These are phyloP conservation scores for Machimus atricapillus DNA, from an alignment of 2,888 invertebrate genomes.

Conservation along the genomic window DNA sequence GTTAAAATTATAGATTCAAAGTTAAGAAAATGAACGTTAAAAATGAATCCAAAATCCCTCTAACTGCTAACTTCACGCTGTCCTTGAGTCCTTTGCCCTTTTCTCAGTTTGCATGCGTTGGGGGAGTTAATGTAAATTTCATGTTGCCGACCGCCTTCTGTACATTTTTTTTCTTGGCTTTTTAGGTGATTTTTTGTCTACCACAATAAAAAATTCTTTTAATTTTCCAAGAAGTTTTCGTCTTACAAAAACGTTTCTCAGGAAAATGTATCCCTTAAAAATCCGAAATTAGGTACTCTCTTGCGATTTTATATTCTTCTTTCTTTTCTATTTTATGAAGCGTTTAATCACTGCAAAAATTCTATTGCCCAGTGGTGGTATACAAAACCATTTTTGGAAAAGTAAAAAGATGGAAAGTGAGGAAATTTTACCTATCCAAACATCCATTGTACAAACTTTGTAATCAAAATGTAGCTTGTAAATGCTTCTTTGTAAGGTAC, in stretches of 20 bases:
- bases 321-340: not conserved
- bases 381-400: not conserved
- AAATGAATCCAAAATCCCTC: not conserved
- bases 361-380: not conserved
- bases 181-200: not conserved
- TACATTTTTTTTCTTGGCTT: not conserved
- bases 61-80: not conserved
- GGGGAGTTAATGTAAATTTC: not conserved
- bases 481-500: too few relatives aligned
- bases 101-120: not conserved
- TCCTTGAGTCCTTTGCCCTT: not conserved
- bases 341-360: not conserved
- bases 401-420: not conserved
- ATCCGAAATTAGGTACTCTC: not conserved
- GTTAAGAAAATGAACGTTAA: not conserved
- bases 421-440: not conserved
- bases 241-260: not conserved
- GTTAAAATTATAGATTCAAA: too few relatives aligned
- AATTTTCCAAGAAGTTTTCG: not conserved
- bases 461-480: not conserved
- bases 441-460: not conserved
- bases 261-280: not conserved
- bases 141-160: not conserved
- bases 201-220: not conserved
- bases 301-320: not conserved